Evolutionary conservation across 2,888 invertebrate genomes (phyloP).

Genomic region (Thumatha senex): DNA sequence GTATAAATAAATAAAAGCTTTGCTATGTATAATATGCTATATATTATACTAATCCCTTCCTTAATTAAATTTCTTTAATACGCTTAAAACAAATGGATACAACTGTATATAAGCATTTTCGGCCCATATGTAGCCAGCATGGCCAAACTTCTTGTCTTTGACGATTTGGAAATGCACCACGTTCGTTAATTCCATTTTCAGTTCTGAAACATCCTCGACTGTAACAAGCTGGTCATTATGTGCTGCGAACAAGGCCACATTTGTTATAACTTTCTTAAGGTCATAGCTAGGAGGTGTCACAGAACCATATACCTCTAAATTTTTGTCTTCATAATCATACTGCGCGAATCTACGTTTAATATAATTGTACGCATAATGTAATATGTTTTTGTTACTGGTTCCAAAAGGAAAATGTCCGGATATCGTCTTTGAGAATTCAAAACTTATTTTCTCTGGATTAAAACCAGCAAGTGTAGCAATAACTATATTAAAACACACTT

Average conservation of each 20-base stretch:
- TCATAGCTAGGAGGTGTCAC: slow-evolving; percentile 8
- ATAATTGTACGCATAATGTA: slow-evolving; percentile 3
- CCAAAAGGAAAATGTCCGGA: slow-evolving; percentile 11
- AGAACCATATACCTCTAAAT: slow-evolving; percentile 8
- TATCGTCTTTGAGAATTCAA: background rate
- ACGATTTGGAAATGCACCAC: slow-evolving; percentile 7
- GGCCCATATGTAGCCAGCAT: slow-evolving; percentile 10
- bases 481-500: slow-evolving; percentile 4
- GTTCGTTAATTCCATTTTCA: slow-evolving; percentile 9
- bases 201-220: background rate
- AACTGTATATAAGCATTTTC: slow-evolving; percentile 4
- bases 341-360: slow-evolving; percentile 1
- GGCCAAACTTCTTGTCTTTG: slow-evolving; percentile 8
- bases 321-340: slow-evolving; percentile 7
- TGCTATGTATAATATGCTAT: no score
- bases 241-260: slow-evolving; percentile 9
- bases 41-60: no score
- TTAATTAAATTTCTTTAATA: background rate
- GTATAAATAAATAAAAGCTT: no score
- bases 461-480: slow-evolving; percentile 4
- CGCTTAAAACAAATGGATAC: slow-evolving; percentile 9
- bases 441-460: slow-evolving; percentile 1
- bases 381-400: slow-evolving; percentile 1
- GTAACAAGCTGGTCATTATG: slow-evolving; percentile 8
- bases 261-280: slow-evolving; percentile 8